Conservation (phyloP, 2,113 vertebrate genomes). For the Planiliza haematocheilus region DNA sequence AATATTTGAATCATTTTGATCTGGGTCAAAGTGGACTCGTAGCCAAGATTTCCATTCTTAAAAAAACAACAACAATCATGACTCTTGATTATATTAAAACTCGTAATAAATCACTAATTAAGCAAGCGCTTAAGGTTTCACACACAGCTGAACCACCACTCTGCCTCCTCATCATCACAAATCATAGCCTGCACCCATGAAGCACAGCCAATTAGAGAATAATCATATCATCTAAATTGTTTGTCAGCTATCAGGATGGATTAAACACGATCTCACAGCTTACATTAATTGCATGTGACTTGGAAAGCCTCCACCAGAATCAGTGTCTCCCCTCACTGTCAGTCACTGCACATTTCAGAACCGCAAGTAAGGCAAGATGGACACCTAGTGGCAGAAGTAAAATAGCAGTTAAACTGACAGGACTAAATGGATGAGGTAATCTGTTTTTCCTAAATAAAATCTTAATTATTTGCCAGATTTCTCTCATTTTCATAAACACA, state of each 20-base stretch:
- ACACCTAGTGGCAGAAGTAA: slow-evolving; percentile 63
- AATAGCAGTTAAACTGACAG: too few species aligned
- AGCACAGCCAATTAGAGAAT: slow-evolving; percentile 53
- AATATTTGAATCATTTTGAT: not conserved
- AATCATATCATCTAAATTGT: slow-evolving; percentile 53
- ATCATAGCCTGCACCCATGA: slow-evolving; percentile 37
- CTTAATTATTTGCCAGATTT: not conserved
- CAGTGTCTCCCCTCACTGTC: slow-evolving; percentile 2
- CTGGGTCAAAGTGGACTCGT: not conserved
- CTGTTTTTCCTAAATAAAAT: too few species aligned
- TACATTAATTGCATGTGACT: slow-evolving; percentile 52
- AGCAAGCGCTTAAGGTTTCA: slow-evolving; percentile 4
- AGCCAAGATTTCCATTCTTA: too few species aligned
- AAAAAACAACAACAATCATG: not conserved
- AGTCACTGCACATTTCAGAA: not conserved
- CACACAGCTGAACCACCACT: not conserved
- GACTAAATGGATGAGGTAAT: too few species aligned
- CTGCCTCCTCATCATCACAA: slow-evolving; percentile 27
- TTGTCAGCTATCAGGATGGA: slow-evolving; percentile 59
- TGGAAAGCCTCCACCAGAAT: slow-evolving; percentile 30
- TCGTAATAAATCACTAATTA: not conserved
- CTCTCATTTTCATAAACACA: not conserved
- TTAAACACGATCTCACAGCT: slow-evolving; percentile 37
- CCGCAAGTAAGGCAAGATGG: slow-evolving; percentile 31
- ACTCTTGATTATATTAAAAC: not conserved